Base-by-base conservation (phyloP, 2,888 invertebrate species). In the Leptinotarsa haldemani region DNA sequence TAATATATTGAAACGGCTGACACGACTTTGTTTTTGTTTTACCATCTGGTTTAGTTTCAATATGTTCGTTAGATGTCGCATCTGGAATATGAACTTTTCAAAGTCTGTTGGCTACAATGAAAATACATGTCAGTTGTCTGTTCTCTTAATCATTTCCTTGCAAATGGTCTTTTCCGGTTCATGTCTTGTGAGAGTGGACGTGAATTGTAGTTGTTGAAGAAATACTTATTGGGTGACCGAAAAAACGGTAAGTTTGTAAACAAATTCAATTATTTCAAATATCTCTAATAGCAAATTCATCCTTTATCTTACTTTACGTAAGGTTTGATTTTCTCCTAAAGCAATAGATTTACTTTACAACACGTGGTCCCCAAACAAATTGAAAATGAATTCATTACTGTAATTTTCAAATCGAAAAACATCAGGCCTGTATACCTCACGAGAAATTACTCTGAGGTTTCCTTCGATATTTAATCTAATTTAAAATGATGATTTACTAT, bases 81-180 rank as follows among this genome's bases (percentile, higher is more conserved):
- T 30, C 30, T 30, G 30, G 2, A 9, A 5, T 9, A 40, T 40
- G 40, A 9, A 30, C 9, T 30, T 30, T 30, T 30, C 30, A 30
- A 30, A 40, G 40, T 40, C 64, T 72, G 71, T 74, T 77, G 78
- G 47, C 40, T 48, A n/a, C 47, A 13, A 15, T 30, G 30, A 30
- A 30, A 18, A 47, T 30, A n/a, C 4, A 74, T 64, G 79, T 58
- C 58, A 22, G 16, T 74, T 64, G 79, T 81, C 65, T 20, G 53
- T n/a, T 56, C n/a, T n/a, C 46, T 56, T 15, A 46, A 18, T 46
- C 18, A 20, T 16, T 13, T 9, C 22, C 15, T 56, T 56, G 16
- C 56, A 68, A 68, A 87, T 88, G 88, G 87, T 85, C 86, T 86
- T 88, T 89, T 89, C 88, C 88, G 86, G 86, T 88, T 86, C 84